Conservation (phyloP, 2,888 invertebrate species). For the Noctua pronuba region DNA sequence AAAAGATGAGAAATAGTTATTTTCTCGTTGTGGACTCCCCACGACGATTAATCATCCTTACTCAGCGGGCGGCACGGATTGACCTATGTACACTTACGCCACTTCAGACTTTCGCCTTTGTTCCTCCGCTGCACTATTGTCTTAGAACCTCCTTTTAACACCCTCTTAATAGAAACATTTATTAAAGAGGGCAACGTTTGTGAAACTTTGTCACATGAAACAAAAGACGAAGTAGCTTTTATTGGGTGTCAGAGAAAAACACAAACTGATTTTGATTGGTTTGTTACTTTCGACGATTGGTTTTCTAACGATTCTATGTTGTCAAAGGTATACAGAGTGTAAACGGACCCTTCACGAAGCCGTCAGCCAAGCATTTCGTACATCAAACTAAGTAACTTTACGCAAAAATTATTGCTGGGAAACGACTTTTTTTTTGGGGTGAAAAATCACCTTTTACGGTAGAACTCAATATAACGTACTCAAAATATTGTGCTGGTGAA, state of each 20-base stretch:
- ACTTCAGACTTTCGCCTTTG: constrained; percentile 73
- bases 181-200: constrained; percentile 22
- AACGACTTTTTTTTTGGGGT: no score
- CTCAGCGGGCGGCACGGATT: constrained; percentile 83
- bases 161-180: constrained; percentile 48
- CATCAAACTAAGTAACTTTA: no score
- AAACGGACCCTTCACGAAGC: no score
- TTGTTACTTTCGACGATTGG: not conserved
- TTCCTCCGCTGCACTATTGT: constrained; percentile 62
- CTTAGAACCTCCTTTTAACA: constrained; percentile 55
- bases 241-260: not conserved
- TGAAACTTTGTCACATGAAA: constrained; percentile 38
- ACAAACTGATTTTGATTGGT: not conserved
- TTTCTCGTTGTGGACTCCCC: constrained; percentile 82
- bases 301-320: not conserved
- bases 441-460: no score
- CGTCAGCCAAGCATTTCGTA: no score
- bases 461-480: no score
- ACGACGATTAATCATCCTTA: constrained; percentile 85
- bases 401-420: no score
- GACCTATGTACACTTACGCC: constrained; percentile 81
- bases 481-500: no score
- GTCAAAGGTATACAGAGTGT: no score
- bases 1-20: constrained; percentile 89
- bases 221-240: constrained; percentile 15